phyloP scores from a whole-genome alignment of 2,113 vertebrate species.

The Daboia siamensis region DNA sequence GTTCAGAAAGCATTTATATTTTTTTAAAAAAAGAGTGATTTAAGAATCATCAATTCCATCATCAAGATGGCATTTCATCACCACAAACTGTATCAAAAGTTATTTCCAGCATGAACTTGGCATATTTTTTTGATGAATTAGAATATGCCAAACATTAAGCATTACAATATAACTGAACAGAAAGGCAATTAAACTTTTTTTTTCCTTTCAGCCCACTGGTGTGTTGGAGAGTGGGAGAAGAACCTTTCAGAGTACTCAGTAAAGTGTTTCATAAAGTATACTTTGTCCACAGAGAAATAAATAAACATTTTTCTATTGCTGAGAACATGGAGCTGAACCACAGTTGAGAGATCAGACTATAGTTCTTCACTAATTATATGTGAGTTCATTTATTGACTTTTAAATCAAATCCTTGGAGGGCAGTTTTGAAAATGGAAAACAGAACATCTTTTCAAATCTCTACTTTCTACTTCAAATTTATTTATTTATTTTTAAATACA shows the following conservation, averaged over 20 bases:
- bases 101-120: slow-evolving; percentile 26
- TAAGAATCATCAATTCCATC: slow-evolving; percentile 17
- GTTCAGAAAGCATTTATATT: slow-evolving; percentile 30
- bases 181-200: slow-evolving; percentile 2
- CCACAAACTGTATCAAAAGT: slow-evolving; percentile 33
- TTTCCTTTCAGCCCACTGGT: not conserved
- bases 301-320: not conserved
- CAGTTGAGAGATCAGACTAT: not conserved
- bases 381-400: not conserved
- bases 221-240: not conserved
- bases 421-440: slow-evolving; percentile 27
- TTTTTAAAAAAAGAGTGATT: slow-evolving; percentile 21
- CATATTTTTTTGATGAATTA: slow-evolving; percentile 26
- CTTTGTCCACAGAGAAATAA: not conserved
- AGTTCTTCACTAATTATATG: not conserved
- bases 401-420: not conserved
- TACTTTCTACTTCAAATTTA: not conserved
- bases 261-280: not conserved
- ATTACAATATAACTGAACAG: slow-evolving; percentile 19
- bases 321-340: not conserved
- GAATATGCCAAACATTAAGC: slow-evolving; percentile 22
- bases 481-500: not conserved
- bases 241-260: not conserved
- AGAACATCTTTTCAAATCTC: slow-evolving; percentile 7
- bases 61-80: slow-evolving; percentile 27